A percentile compares a stretch with the other conserved stretches of the same genome.
These are phyloP conservation scores for Odocoileus hemionus DNA, from an alignment of 2,113 vertebrate species.

Conservation along the genomic window DNA sequence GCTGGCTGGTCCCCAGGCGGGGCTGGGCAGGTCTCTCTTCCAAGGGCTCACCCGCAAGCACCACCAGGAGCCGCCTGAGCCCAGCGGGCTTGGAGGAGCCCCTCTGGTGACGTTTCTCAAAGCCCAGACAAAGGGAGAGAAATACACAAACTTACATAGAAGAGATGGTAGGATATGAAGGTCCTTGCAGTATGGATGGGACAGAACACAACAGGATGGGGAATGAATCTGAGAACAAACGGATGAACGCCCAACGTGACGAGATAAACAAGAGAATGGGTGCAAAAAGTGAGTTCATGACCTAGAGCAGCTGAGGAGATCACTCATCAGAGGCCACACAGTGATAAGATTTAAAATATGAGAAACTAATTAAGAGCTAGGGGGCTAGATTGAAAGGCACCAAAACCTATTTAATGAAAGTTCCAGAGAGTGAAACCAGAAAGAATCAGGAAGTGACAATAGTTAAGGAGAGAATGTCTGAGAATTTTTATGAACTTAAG, in stretches of 20 bases:
- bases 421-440: conserved; percentile 17
- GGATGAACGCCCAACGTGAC: not conserved
- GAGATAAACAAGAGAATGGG: not conserved
- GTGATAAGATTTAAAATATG: not conserved
- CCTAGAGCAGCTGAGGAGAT: not conserved
- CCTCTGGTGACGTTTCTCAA: not conserved
- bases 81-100: not conserved
- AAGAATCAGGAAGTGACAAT: conserved; percentile 16
- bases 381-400: not conserved
- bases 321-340: not conserved
- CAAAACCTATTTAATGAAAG: conserved; percentile 15
- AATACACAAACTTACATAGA: not conserved
- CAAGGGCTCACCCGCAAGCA: not conserved
- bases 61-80: not conserved
- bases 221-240: not conserved
- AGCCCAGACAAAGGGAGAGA: not conserved
- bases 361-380: not conserved
- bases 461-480: conserved; percentile 15
- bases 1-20: not conserved
- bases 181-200: not conserved
- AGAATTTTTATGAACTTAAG: conserved; percentile 34
- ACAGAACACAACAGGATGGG: not conserved
- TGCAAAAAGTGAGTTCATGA: not conserved
- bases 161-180: not conserved
- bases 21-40: not conserved